Evolutionary conservation across 2,888 invertebrate genomes (phyloP), one percentile per base, ranked within the genome.

Genomic region (Panorpa germanica): DNA sequence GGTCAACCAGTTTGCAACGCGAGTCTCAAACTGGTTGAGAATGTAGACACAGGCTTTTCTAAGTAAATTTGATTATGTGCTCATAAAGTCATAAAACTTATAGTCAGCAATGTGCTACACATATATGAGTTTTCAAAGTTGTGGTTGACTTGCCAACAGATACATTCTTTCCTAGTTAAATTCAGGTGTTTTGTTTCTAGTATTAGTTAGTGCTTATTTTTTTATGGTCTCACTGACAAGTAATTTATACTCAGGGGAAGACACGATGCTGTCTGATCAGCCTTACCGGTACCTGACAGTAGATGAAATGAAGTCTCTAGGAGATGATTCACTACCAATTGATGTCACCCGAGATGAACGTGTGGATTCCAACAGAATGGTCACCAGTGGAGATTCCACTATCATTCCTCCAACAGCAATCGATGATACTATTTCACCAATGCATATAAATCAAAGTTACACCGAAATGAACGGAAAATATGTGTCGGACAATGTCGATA

Each of bases 281-380:
- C 78, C 78, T 18, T 90, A 90, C 57, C 71, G 85, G 37, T 90
- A 90, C 57, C 63, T 91, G 55, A 90, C 88, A 34, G 85, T 83
- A 38, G 90, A 91, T 50, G 90, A 91, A 50, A 88, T 90, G 85
- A 90, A 90, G 59, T 85, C 85, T 6, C 61, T 90, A 39, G 88
- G 86, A 35, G 90, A 90, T 49, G 90, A 90, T 57, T 88, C 88
- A 8, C 56, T 90, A 39, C 85, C 86, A 11, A 86, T 90, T 41
- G 90, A 90, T 54, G 88, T 88, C 12, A 88, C 88, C 3, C 71
- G 85, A 42, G 90, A 90, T 48, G 85, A 86, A 49, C 67, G 82
- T 39, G 72, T 78, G 7, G 80, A 81, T 48, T 75, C 75, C 0
- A 65, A 65, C 43, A 56, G 58, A 34, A 61, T 64, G 59, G 55